Conservation (phyloP, 2,113 vertebrate genomes). For the Vombatus ursinus region DNA sequence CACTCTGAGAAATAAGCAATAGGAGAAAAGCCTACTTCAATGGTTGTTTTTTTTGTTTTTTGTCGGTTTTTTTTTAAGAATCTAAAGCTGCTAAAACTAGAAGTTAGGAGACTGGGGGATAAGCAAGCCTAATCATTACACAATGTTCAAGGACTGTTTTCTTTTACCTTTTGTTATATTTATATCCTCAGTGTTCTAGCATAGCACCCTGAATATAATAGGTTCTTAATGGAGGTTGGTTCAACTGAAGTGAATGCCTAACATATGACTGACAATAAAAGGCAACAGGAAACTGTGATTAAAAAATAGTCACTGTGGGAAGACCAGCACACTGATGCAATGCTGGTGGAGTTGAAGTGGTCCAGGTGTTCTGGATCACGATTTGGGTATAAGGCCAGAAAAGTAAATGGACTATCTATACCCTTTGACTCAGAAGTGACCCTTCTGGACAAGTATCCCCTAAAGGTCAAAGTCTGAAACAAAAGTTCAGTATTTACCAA, state of each 20-base stretch:
- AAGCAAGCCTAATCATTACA: neutral
- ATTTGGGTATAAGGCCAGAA: neutral
- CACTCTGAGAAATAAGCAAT: neutral
- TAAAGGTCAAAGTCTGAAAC: neutral
- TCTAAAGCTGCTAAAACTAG: neutral
- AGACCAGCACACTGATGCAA: neutral
- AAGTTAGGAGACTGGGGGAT: neutral
- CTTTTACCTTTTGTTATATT: neutral
- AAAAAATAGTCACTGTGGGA: neutral
- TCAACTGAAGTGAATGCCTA: neutral
- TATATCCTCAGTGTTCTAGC: neutral
- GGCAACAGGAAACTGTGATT: neutral
- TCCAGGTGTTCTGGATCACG: too few species aligned
- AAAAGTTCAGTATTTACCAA: neutral
- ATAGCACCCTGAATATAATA: neutral
- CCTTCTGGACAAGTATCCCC: too few species aligned
- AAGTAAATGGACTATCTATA: neutral
- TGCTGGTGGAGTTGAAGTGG: neutral
- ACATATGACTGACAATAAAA: neutral
- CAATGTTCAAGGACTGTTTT: neutral
- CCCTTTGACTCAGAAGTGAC: neutral
- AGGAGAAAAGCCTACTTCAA: neutral
- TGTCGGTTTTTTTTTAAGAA: neutral
- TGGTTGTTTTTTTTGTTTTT: too few species aligned
- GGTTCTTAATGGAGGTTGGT: neutral